These are phyloP conservation scores for Trichoplusia ni DNA, from an alignment of 1,140 invertebrate species.

Conservation along the genomic window DNA sequence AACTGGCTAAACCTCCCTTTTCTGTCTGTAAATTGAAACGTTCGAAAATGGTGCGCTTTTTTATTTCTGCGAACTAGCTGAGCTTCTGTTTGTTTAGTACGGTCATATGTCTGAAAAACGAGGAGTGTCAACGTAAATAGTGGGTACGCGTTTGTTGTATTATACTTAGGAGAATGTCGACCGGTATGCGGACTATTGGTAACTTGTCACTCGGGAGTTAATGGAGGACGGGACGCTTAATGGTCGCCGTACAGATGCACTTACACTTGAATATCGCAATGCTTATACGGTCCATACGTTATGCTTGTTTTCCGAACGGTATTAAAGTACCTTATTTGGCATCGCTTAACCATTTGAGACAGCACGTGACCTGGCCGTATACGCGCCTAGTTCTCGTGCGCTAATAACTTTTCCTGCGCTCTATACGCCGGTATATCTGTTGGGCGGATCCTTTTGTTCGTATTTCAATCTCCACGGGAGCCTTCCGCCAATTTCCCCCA, in stretches of 20 bases:
- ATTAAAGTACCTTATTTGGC: neutral
- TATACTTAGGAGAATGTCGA: neutral
- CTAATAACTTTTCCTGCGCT: neutral
- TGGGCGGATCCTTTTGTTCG: neutral
- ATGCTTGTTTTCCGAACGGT: neutral
- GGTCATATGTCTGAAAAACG: neutral
- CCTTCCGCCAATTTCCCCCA: slow-evolving; percentile 20
- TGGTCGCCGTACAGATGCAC: neutral
- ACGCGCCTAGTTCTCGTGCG: neutral
- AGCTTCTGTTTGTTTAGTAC: neutral
- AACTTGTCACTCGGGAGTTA: neutral
- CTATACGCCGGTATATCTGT: neutral
- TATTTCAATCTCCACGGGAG: slow-evolving; percentile 11
- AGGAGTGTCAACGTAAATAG: neutral
- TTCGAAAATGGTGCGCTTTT: slow-evolving; percentile 18
- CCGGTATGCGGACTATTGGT: neutral
- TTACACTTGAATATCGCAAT: neutral
- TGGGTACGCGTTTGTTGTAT: neutral
- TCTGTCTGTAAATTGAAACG: slow-evolving; percentile 32
- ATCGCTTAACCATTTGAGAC: neutral
- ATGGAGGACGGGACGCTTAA: neutral
- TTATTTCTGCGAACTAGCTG: neutral
- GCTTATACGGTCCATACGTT: neutral
- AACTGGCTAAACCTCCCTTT: slow-evolving; percentile 31
- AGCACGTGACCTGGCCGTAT: slow-evolving; percentile 2